phyloP scores from a whole-genome alignment of 2,888 invertebrate species.

The Tipula unca region DNA sequence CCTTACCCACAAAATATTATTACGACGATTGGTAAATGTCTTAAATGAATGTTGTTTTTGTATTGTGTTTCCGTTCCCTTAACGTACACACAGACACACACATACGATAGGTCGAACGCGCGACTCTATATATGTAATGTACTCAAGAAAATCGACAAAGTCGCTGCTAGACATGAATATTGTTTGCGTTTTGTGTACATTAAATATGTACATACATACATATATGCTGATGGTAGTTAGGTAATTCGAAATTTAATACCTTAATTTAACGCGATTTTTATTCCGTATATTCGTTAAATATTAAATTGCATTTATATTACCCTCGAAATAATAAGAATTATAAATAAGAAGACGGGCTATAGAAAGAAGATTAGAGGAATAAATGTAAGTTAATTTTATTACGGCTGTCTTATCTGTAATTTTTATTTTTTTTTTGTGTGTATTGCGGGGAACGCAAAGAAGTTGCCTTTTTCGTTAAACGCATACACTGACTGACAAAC shows the following conservation, averaged over 20 bases:
- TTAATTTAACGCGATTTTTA: background rate
- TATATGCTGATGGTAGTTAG: background rate
- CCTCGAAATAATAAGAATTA: background rate
- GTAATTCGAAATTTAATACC: background rate
- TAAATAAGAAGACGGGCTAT: background rate
- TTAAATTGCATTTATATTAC: conserved; percentile 8
- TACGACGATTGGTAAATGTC: background rate
- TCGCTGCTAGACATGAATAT: background rate
- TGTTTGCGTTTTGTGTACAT: background rate
- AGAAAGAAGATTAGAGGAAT: background rate
- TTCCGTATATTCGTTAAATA: background rate
- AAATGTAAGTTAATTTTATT: conserved; percentile 8
- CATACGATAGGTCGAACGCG: background rate
- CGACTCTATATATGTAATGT: background rate
- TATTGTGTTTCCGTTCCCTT: background rate
- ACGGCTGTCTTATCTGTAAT: background rate
- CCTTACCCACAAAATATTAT: background rate
- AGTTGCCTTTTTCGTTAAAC: background rate
- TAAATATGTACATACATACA: background rate
- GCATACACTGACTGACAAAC: background rate
- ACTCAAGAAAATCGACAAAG: background rate
- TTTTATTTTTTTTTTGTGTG: background rate
- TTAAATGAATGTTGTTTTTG: background rate
- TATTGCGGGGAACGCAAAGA: background rate
- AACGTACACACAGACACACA: too few species aligned